These are phyloP conservation scores for Mylabris phalerata DNA, from an alignment of 1,140 invertebrate genomes.

Conservation along the genomic window DNA sequence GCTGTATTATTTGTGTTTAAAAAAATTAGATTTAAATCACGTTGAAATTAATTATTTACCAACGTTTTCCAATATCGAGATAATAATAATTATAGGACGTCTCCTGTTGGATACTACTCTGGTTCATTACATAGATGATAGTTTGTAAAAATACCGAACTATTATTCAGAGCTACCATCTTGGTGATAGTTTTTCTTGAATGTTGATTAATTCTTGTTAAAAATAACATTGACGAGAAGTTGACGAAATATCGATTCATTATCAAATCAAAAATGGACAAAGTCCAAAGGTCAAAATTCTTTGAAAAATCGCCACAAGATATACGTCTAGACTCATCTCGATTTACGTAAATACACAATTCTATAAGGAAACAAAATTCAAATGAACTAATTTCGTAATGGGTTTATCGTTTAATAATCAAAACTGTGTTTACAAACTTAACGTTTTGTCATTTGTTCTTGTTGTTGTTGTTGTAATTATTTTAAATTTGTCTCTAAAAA, in stretches of 20 bases:
- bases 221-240: slow-evolving; percentile 8
- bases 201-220: slow-evolving; percentile 9
- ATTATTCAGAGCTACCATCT: slow-evolving; percentile 21
- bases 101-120: slow-evolving; percentile 36
- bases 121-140: slow-evolving; percentile 35
- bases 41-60: slow-evolving; percentile 3
- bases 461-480: too few relatives aligned
- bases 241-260: slow-evolving; percentile 2
- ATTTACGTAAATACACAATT: neutral
- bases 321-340: neutral
- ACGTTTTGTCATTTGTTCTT: neutral
- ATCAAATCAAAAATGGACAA: slow-evolving; percentile 7
- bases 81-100: slow-evolving; percentile 39
- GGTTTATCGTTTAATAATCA: slow-evolving; percentile 13
- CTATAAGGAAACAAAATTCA: neutral
- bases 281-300: slow-evolving; percentile 13
- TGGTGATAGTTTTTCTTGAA: slow-evolving; percentile 1
- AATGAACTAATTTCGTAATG: slow-evolving; percentile 10
- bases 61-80: slow-evolving; percentile 38
- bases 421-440: slow-evolving; percentile 13
- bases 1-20: slow-evolving; percentile 31
- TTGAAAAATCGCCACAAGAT: neutral
- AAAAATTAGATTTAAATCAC: neutral
- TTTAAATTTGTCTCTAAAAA: too few relatives aligned
- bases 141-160: slow-evolving; percentile 29